These are phyloP conservation scores for Mechanitis mazaeus DNA, from an alignment of 2,888 invertebrate genomes.

Conservation along the genomic window DNA sequence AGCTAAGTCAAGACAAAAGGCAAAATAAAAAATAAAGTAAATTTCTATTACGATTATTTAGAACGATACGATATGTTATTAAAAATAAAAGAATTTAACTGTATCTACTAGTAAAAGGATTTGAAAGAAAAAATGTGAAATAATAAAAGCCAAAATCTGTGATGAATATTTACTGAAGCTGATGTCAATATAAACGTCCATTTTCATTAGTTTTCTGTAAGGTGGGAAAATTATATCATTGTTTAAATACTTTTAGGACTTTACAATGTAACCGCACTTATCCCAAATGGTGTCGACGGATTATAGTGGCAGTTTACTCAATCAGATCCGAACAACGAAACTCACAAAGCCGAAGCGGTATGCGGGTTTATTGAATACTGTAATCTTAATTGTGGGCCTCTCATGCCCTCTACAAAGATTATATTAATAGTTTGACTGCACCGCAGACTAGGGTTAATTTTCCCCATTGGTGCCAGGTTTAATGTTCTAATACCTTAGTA, in stretches of 20 bases:
- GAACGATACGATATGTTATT: too few relatives aligned
- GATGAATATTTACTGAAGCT: too few relatives aligned
- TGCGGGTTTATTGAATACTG: conserved; percentile 67
- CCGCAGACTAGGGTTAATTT: conserved; percentile 45
- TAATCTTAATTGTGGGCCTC: conserved; percentile 67
- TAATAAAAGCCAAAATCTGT: too few relatives aligned
- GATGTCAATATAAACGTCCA: too few relatives aligned
- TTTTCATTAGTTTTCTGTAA: too few relatives aligned
- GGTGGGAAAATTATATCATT: too few relatives aligned
- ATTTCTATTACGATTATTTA: too few relatives aligned
- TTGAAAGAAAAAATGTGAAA: too few relatives aligned
- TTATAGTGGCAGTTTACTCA: conserved; percentile 43
- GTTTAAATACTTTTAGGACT: not conserved
- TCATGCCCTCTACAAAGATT: conserved; percentile 65
- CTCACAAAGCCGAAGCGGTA: conserved; percentile 46
- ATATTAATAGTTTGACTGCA: conserved; percentile 65
- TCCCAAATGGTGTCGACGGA: conserved; percentile 1
- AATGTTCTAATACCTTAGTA: conserved; percentile 50
- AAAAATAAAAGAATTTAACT: too few relatives aligned
- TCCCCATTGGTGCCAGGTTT: conserved; percentile 55
- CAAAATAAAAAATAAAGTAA: not conserved
- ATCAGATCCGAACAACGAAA: conserved; percentile 59
- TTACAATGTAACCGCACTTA: not conserved
- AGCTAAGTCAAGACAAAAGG: conserved; percentile 44
- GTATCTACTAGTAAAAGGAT: too few relatives aligned